Evolutionary conservation across 1,140 invertebrate species (phyloP), one percentile per base, ranked within the genome.

Genomic region (Pogonognathellus flavescens): DNA sequence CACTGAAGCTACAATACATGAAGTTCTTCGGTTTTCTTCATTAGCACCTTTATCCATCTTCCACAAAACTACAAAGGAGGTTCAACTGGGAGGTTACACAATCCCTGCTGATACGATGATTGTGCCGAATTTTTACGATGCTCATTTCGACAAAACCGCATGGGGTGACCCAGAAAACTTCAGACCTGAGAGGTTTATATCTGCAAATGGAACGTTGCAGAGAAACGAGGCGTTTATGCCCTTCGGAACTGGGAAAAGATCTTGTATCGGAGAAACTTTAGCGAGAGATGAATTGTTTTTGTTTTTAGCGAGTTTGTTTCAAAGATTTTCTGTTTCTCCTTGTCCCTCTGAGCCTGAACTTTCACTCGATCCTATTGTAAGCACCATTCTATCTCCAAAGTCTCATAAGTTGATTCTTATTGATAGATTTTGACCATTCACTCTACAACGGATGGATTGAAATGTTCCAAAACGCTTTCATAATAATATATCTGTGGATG

Each of bases 31-130:
- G 50, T 93, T 95, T 91, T 95, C 96, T 87, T 94, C 94, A 92
- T 93, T 94, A 9, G 92, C 94, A 88, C 94, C 94, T 0, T 93
- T 96, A 89, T 93, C 94, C n/a, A 92, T 96, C 50, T 95, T 95
- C 0, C 95, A 96, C 90, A 92, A 95, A 80, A 94, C 95, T 4
- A 87, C 95, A 0, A 93, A 91, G 88, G 93, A 95, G 85, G 95
- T 94, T 0, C 92, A 91, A 0, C 90, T 96, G 6, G 91, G 92
- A 85, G 95, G 95, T 60, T 94, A 95, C 88, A 91, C 91, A 85
- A 95, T 96, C 90, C 95, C 95, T 60, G 94, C 96, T 94, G 94
- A 95, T 86, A 95, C 95, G 20, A 95, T 96, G 93, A 93, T 97
- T 1, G 92, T 97, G 6, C 93, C 93, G n/a, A 97, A 96, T 89